Percentiles rank a stretch among this genome's conserved stretches.
These are phyloP conservation scores for Callorhinus ursinus DNA, from an alignment of 2,113 vertebrate species.

Conservation along the genomic window DNA sequence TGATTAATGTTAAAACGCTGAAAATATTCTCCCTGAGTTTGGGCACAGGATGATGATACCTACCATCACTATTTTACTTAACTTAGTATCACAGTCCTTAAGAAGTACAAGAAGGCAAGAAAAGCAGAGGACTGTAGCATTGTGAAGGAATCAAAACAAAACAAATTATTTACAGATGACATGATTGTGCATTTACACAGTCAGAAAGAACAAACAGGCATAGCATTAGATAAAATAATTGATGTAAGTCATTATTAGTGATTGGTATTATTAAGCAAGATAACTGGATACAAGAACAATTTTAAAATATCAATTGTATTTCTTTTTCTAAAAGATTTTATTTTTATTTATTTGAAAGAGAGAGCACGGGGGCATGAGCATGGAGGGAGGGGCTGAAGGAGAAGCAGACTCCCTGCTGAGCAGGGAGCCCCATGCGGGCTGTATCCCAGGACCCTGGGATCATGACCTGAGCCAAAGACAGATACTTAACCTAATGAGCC, in stretches of 20 bases:
- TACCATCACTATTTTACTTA: not conserved
- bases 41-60: not conserved
- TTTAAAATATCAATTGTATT: not conserved
- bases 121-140: not conserved
- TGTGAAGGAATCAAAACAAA: not conserved
- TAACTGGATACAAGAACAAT: not conserved
- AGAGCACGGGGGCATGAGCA: no score
- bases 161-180: not conserved
- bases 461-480: no score
- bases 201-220: not conserved
- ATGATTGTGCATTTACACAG: not conserved
- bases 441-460: no score
- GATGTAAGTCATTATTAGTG: not conserved
- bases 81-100: not conserved
- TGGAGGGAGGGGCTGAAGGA: no score
- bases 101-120: not conserved
- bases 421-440: no score
- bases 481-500: no score
- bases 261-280: not conserved
- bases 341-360: no score
- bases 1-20: not conserved
- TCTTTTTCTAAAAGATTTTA: not conserved
- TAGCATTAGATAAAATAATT: not conserved
- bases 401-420: no score
- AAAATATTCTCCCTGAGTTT: not conserved